Evolutionary conservation across 2,888 invertebrate genomes (phyloP), one percentile per base, ranked within the genome.

Genomic region (Mycalesis mineus): DNA sequence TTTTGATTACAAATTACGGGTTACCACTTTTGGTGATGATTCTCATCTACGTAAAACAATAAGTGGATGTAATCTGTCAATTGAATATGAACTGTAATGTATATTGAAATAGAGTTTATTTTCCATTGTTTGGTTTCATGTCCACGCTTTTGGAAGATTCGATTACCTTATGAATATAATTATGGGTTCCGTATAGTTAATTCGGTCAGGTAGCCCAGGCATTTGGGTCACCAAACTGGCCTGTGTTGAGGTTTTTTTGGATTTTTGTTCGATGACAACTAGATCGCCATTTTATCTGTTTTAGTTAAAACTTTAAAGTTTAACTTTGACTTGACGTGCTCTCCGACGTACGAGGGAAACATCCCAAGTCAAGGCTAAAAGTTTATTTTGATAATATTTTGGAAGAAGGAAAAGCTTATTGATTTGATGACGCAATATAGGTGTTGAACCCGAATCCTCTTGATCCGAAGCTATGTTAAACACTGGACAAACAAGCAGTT

Each of bases 1-100:
- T 89, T 88, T 89, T 88, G 88, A 87, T 84, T 80, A 86, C 81
- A 89, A 89, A 89, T 89, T 88, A 89, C 82, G 87, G 89, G 89
- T 85, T 88, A 85, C 86, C 80, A 75, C 80, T 82, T 85, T 87
- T 87, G 86, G 88, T 88, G 88, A 87, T 87, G 86, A 85, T 87
- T 45, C 85, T 85, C 72, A 68, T 69, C 73, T 69, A 69, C 76
- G 69, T 72, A 74, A 65, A 64, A 78, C 72, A 74, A 74, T 80
- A 86, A 84, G 76, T 66, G 67, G 63, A 74, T 55, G 60, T 70
- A 70, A 68, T 66, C 64, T 58, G 66, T 65, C 69, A 71, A 67
- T 71, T 74, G 64, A 82, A 78, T 73, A 73, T 82, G 71, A 68
- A 70, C 84, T 83, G 78, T 84, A 82, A 80, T 71, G 68, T 73